phyloP scores from a whole-genome alignment of 2,113 vertebrate species.

The Ammospiza nelsoni region DNA sequence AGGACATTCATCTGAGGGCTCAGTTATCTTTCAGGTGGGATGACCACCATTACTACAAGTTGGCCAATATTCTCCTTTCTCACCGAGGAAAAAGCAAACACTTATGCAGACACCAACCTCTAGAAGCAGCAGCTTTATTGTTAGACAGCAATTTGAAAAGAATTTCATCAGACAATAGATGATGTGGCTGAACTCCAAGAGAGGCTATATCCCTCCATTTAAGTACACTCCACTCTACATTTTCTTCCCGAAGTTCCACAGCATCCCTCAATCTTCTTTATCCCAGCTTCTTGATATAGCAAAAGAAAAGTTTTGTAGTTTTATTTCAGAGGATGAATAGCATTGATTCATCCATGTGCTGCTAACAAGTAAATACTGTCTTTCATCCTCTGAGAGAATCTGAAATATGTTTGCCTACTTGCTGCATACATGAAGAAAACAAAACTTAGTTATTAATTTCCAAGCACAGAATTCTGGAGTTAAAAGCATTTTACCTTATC shows the following conservation, averaged over 20 bases:
- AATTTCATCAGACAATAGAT: background rate
- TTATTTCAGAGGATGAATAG: background rate
- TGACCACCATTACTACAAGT: background rate
- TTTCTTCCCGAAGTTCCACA: background rate
- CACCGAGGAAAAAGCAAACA: background rate
- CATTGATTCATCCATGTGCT: background rate
- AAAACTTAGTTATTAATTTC: background rate
- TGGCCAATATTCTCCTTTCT: background rate
- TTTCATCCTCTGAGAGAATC: background rate
- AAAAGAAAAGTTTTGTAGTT: background rate
- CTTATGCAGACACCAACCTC: background rate
- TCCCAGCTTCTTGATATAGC: background rate
- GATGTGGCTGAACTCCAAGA: background rate
- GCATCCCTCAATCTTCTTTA: background rate
- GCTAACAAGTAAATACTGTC: background rate
- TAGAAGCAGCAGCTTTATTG: background rate
- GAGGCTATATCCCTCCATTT: background rate
- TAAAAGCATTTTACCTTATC: background rate
- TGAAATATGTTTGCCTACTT: background rate
- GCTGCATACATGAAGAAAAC: background rate
- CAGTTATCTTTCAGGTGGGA: background rate
- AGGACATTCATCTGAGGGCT: background rate
- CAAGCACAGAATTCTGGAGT: background rate
- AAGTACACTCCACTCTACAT: background rate
- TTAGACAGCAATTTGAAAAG: background rate